A percentile compares a stretch with the other conserved stretches of the same genome.
phyloP scores from a whole-genome alignment of 2,113 vertebrate genomes.

The Hippolais icterina region DNA sequence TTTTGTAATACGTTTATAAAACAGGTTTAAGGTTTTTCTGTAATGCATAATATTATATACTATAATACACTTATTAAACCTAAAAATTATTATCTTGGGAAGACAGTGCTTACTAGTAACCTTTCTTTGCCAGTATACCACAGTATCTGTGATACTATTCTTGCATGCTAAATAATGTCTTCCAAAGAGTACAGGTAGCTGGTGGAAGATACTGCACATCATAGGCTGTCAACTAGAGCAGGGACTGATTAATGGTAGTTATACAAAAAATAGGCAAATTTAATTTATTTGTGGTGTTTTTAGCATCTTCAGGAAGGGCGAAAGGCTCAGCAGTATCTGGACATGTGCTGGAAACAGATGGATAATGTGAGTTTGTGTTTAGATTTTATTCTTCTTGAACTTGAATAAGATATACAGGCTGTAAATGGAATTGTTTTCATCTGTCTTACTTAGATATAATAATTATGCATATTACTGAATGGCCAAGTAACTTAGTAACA shows the following conservation, averaged over 20 bases:
- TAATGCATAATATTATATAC: neutral
- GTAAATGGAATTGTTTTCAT: neutral
- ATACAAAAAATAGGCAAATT: neutral
- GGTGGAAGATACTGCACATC: neutral
- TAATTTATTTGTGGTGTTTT: constrained; percentile 23
- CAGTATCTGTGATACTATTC: neutral
- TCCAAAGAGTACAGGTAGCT: neutral
- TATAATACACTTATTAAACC: neutral
- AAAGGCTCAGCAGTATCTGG: constrained; percentile 95
- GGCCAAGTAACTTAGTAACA: neutral
- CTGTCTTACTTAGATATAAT: neutral
- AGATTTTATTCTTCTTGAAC: neutral
- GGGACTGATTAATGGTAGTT: neutral
- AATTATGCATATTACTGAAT: neutral
- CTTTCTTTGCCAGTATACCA: neutral
- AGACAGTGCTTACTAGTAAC: neutral
- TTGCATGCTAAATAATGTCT: neutral
- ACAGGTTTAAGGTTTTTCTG: neutral
- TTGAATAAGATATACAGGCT: neutral
- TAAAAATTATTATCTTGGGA: neutral
- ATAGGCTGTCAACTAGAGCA: neutral
- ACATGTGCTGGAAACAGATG: constrained; percentile 99
- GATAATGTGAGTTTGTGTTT: constrained; percentile 88
- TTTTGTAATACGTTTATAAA: neutral
- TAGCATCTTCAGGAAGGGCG: constrained; percentile 98